Conservation (phyloP, 2,888 invertebrate genomes). For the Drosophila affinis region DNA sequence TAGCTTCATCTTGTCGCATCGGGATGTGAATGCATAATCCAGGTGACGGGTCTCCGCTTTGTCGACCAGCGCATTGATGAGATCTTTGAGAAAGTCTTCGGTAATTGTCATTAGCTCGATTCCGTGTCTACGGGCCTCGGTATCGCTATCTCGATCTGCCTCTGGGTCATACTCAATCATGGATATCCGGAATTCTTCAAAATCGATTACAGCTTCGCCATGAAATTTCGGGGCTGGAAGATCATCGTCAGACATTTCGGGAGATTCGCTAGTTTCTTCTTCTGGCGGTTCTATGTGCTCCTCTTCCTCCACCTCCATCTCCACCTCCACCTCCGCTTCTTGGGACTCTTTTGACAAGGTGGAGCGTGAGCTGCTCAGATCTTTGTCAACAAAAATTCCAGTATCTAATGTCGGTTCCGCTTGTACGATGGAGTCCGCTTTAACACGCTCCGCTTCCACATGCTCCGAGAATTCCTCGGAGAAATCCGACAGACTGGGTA, state of each 20-base stretch:
- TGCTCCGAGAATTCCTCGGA: constrained; percentile 18
- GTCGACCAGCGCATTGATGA: constrained; percentile 48
- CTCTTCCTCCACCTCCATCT: constrained; percentile 3
- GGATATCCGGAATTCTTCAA: constrained; percentile 21
- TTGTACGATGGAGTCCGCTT: background rate
- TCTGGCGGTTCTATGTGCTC: background rate
- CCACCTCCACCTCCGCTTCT: background rate
- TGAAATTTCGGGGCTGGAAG: background rate
- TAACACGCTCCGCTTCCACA: rapidly evolving
- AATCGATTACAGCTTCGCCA: background rate
- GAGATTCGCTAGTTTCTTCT: background rate
- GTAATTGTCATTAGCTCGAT: constrained; percentile 17
- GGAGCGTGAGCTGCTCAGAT: background rate
- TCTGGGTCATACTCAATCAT: rapidly evolving
- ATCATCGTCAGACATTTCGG: background rate
- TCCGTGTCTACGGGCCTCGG: background rate
- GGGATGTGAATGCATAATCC: constrained; percentile 41
- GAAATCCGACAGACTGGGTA: constrained; percentile 56
- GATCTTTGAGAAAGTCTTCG: constrained; percentile 49
- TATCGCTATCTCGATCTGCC: background rate
- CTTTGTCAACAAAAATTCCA: constrained; percentile 45
- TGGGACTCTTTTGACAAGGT: background rate
- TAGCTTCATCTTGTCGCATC: constrained; percentile 65
- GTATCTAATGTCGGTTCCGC: constrained; percentile 3
- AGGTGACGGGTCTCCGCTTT: constrained; percentile 44